phyloP scores from a whole-genome alignment of 2,888 invertebrate genomes.

The Cryptus armator region DNA sequence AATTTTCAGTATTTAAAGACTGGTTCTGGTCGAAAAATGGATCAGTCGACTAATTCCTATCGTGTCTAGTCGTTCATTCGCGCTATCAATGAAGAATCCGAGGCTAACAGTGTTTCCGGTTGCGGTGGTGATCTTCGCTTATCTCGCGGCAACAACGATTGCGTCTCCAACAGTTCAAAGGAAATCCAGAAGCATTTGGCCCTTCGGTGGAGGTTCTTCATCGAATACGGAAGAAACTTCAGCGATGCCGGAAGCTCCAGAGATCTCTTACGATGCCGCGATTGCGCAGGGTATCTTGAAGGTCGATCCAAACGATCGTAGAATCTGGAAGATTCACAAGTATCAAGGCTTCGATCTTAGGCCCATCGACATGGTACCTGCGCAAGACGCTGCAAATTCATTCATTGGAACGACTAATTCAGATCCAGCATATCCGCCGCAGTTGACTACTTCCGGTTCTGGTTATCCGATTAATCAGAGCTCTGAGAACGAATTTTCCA shows the following conservation, averaged over 20 bases:
- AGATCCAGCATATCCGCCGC: not conserved
- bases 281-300: not conserved
- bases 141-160: not conserved
- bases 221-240: not conserved
- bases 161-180: conserved; percentile 10
- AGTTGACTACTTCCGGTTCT: not conserved
- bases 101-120: not conserved
- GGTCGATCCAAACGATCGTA: conserved; percentile 67
- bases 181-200: conserved; percentile 40
- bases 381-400: not conserved
- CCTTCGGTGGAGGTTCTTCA: conserved; percentile 6
- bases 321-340: conserved; percentile 73
- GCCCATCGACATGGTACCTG: conserved; percentile 60
- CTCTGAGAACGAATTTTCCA: not conserved
- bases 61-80: conserved; percentile 11
- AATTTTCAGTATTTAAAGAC: conserved; percentile 40
- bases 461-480: not conserved
- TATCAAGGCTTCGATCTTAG: conserved; percentile 71
- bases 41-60: conserved; percentile 18
- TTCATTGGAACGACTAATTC: not conserved
- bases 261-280: not conserved
- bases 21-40: not conserved
- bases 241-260: not conserved
- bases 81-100: conserved; percentile 34
- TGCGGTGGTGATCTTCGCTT: not conserved